A percentile compares a stretch with the other conserved stretches of the same genome.
These are phyloP conservation scores for Pangasius sanitwongsei DNA, from an alignment of 2,797 vertebrate species.

Conservation along the genomic window DNA sequence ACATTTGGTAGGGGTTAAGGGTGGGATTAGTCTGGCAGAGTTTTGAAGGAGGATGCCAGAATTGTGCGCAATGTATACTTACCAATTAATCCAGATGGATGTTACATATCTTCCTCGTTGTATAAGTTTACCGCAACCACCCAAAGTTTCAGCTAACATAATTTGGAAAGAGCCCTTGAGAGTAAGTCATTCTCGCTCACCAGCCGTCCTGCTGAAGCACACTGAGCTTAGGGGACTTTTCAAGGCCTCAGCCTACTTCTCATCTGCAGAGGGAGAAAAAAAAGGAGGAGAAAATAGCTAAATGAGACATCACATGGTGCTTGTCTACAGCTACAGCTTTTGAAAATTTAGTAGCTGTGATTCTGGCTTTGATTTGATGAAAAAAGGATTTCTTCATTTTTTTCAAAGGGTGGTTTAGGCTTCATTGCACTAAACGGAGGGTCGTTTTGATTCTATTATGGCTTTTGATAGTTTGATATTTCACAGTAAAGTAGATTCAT, in stretches of 20 bases:
- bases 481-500: slow-evolving; percentile 10
- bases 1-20: slow-evolving; percentile 38
- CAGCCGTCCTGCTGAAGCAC: slow-evolving; percentile 65
- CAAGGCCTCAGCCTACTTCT: slow-evolving; percentile 70
- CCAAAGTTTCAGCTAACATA: slow-evolving; percentile 57
- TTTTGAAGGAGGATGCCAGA: slow-evolving; percentile 49
- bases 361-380: slow-evolving; percentile 37
- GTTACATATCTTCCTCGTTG: slow-evolving; percentile 14
- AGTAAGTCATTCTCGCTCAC: slow-evolving; percentile 53
- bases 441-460: slow-evolving; percentile 38
- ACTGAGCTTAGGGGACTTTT: slow-evolving; percentile 68
- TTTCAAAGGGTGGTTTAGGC: slow-evolving; percentile 41
- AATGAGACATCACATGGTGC: slow-evolving; percentile 51
- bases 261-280: slow-evolving; percentile 52
- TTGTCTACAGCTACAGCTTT: slow-evolving; percentile 44
- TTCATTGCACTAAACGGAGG: slow-evolving; percentile 23
- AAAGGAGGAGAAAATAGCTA: slow-evolving; percentile 40
- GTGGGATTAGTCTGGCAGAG: slow-evolving; percentile 18
- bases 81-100: slow-evolving; percentile 42
- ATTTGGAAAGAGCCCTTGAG: slow-evolving; percentile 29
- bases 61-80: slow-evolving; percentile 32
- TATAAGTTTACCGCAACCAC: slow-evolving; percentile 51
- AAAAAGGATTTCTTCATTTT: slow-evolving; percentile 27
- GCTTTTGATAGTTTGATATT: slow-evolving; percentile 26
- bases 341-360: slow-evolving; percentile 31